Base-by-base conservation (phyloP, 2,113 vertebrate genomes). In the Hoplias malabaricus region DNA sequence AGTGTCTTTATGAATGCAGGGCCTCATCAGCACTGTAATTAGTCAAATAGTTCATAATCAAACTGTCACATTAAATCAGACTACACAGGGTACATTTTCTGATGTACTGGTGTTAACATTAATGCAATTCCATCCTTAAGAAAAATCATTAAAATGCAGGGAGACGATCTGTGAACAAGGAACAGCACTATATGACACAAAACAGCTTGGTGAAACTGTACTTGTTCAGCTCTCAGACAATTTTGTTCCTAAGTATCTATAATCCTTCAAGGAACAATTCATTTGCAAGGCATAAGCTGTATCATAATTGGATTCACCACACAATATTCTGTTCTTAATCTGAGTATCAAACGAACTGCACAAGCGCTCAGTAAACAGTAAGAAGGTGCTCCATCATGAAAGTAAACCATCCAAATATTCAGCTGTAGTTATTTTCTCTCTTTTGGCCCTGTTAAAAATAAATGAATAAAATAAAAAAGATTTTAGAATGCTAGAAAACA, bases 381-480 rank as follows among this genome's bases (percentile, higher is more conserved):
- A 12, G 23, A 56, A 9, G 21, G 21, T 23, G 4, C 21, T 56
- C 8, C n/a, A n/a, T n/a, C n/a, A n/a, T n/a, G n/a, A n/a, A n/a
- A n/a, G n/a, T n/a, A n/a, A n/a, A n/a, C n/a, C n/a, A n/a, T n/a
- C n/a, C n/a, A n/a, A n/a, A n/a, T n/a, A n/a, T n/a, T n/a, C n/a
- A n/a, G n/a, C n/a, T n/a, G n/a, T n/a, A n/a, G n/a, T n/a, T n/a
- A n/a, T n/a, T n/a, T n/a, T n/a, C n/a, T n/a, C n/a, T n/a, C n/a
- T n/a, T n/a, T n/a, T n/a, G n/a, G n/a, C n/a, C n/a, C n/a, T n/a
- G n/a, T n/a, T n/a, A n/a, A n/a, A n/a, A n/a, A n/a, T n/a, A n/a
- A n/a, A n/a, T n/a, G n/a, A n/a, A n/a, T 59, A 59, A 59, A 59
- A 59, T 31, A 59, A 16, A 61, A 59, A n/a, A n/a, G n/a, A n/a